Conservation (phyloP, 1,140 invertebrate species). For the Colletes latitarsis region DNA sequence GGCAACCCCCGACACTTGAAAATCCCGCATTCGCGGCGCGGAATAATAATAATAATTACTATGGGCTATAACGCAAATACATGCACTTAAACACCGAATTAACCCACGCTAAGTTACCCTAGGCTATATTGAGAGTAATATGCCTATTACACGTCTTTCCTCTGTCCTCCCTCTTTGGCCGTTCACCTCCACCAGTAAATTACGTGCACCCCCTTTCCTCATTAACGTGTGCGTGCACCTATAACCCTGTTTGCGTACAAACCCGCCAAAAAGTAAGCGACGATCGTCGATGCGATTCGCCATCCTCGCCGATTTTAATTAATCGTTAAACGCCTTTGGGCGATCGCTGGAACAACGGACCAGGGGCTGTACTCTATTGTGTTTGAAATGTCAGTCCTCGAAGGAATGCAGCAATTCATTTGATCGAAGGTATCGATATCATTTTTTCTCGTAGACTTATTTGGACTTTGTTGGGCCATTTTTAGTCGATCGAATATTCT, state of each 20-base stretch:
- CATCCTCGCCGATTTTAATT: neutral
- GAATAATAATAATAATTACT: constrained; percentile 45
- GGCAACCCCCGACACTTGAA: neutral
- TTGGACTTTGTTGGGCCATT: no score
- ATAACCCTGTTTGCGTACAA: constrained; percentile 41
- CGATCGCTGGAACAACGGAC: constrained; percentile 16
- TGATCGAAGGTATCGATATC: no score
- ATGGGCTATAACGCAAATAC: constrained; percentile 41
- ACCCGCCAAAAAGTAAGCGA: constrained; percentile 21
- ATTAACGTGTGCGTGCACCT: constrained; percentile 57
- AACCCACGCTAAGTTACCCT: constrained; percentile 55
- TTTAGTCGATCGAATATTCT: no score
- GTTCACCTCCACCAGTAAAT: constrained; percentile 60
- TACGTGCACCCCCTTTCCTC: constrained; percentile 64
- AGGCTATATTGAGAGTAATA: constrained; percentile 56
- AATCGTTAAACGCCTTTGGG: constrained; percentile 33
- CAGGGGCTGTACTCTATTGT: neutral
- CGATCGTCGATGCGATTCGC: neutral
- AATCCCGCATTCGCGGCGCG: constrained; percentile 19
- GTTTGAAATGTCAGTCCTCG: neutral
- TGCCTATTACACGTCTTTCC: constrained; percentile 64
- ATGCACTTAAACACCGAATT: constrained; percentile 61
- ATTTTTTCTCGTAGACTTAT: no score
- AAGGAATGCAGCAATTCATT: neutral
- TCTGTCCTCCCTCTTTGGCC: constrained; percentile 63